A percentile compares a stretch with the other conserved stretches of the same genome.
Evolutionary conservation across 2,888 invertebrate species (phyloP).

Genomic region (Ypsolopha sequella): DNA sequence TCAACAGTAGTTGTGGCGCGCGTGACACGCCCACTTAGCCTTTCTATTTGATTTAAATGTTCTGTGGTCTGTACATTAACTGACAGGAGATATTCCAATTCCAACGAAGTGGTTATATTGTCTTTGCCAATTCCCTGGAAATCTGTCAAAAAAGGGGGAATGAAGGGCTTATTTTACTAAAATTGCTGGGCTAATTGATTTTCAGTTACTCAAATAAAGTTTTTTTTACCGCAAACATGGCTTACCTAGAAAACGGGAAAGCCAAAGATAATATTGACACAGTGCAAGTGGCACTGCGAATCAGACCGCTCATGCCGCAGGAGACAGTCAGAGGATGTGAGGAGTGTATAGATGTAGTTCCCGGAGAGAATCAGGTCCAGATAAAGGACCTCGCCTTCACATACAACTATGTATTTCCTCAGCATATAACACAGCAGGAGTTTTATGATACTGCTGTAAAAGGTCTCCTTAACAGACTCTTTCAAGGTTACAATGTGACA

Average conservation of each 20-base stretch:
- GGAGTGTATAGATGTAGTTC: conserved; percentile 76
- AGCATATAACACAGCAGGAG: conserved; percentile 75
- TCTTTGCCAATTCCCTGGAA: too few species aligned
- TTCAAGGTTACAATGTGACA: conserved; percentile 92
- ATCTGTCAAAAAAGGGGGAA: too few species aligned
- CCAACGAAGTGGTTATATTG: too few species aligned
- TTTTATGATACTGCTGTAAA: conserved; percentile 82
- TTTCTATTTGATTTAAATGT: too few species aligned
- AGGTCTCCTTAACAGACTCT: conserved; percentile 79
- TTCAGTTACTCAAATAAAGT: too few species aligned
- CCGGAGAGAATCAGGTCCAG: conserved; percentile 77
- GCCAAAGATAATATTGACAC: conserved; percentile 44
- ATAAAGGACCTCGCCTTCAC: conserved; percentile 82
- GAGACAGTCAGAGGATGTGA: conserved; percentile 83
- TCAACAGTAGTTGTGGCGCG: too few species aligned
- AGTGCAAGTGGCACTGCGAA: conserved; percentile 85
- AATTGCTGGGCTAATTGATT: too few species aligned
- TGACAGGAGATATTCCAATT: too few species aligned
- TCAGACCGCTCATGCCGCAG: conserved; percentile 81
- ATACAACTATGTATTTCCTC: conserved; percentile 85
- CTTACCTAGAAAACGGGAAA: conserved; percentile 37
- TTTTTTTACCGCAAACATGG: conserved; percentile 30
- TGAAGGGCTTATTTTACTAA: too few species aligned
- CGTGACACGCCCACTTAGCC: too few species aligned
- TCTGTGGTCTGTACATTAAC: too few species aligned